These are phyloP conservation scores for Phalangium opilio DNA, from an alignment of 2,888 invertebrate species.

Conservation along the genomic window DNA sequence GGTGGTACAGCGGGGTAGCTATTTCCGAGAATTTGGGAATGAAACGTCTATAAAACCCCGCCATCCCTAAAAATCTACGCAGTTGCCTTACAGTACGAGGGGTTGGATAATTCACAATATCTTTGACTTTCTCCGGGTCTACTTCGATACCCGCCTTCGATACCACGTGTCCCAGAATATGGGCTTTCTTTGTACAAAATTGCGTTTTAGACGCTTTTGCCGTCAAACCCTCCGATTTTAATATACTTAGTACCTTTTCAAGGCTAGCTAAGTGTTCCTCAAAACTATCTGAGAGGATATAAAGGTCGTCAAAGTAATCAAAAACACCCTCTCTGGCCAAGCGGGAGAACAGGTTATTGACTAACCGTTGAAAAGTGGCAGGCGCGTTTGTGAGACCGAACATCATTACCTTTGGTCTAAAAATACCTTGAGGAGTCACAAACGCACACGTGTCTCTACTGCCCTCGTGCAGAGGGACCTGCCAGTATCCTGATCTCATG, in stretches of 20 bases:
- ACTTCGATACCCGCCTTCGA: constrained; percentile 2
- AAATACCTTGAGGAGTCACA: constrained; percentile 17
- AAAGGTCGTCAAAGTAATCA: constrained; percentile 21
- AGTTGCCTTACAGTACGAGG: constrained; percentile 7
- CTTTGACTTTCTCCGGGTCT: constrained; percentile 4
- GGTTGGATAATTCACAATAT: constrained; percentile 6
- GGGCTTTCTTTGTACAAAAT: constrained; percentile 11
- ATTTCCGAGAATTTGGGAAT: constrained; percentile 6
- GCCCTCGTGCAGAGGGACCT: too few relatives aligned
- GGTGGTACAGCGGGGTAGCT: constrained; percentile 3
- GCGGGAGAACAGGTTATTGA: constrained; percentile 18
- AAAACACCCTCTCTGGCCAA: constrained; percentile 15
- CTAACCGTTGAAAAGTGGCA: constrained; percentile 21
- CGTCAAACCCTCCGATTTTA: constrained; percentile 16
- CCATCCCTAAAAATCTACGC: background rate
- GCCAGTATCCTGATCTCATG: too few relatives aligned
- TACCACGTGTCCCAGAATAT: constrained; percentile 11
- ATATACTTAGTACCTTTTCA: constrained; percentile 10
- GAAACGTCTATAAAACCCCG: constrained; percentile 5
- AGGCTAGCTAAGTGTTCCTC: constrained; percentile 16
- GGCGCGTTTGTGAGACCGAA: constrained; percentile 23
- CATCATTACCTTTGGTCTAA: constrained; percentile 22
- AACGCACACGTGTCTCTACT: constrained; percentile 16
- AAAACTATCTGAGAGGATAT: constrained; percentile 17
- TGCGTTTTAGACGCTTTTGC: constrained; percentile 18